Base-by-base conservation (phyloP, 2,888 invertebrate species). In the Lasioglossum calceatum region DNA sequence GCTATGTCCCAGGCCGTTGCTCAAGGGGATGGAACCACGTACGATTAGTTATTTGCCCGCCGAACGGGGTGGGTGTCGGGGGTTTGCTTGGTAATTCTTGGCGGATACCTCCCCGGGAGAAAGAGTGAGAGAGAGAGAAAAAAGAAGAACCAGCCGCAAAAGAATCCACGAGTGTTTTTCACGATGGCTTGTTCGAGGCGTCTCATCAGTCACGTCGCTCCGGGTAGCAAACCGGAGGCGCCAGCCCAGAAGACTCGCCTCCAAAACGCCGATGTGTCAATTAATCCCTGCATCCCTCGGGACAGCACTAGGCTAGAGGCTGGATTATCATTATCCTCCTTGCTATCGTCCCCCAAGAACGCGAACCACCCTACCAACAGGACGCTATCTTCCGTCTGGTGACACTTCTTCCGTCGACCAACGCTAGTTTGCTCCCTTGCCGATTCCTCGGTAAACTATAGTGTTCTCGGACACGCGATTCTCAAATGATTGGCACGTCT, bases 241-340 rank as follows among this genome's bases (percentile, higher is more conserved):
- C 88, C 90, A 82, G 82, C 89, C 82, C 85, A 79, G 87, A 82
- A 87, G 86, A 86, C 90, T 90, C 89, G 70, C 70, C 91, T 87
- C 93, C 91, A 89, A 89, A 93, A 93, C 94, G 93, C 93, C 95
- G 93, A 95, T 95, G 95, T 95, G 95, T 95, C 95, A 95, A 95
- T 95, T 95, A 95, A 95, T 95, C 93, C 94, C 90, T 90, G 91
- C 92, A 92, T 93, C 94, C 93, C 93, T 72, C 75, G 93, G 92
- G 94, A 92, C 87, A 81, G 78, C 84, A 82, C 89, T 87, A 88
- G 87, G 79, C 89, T 86, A 86, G 91, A 86, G 80, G 89, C 89
- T 80, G 90, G 90, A 90, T 90, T 91, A 91, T 91, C 89, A 87
- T 90, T 89, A 85, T 90, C 91, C 90, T 73, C 89, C 75, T 76